Base-by-base conservation (phyloP, 2,888 invertebrate genomes). In the Perdita meconis region DNA sequence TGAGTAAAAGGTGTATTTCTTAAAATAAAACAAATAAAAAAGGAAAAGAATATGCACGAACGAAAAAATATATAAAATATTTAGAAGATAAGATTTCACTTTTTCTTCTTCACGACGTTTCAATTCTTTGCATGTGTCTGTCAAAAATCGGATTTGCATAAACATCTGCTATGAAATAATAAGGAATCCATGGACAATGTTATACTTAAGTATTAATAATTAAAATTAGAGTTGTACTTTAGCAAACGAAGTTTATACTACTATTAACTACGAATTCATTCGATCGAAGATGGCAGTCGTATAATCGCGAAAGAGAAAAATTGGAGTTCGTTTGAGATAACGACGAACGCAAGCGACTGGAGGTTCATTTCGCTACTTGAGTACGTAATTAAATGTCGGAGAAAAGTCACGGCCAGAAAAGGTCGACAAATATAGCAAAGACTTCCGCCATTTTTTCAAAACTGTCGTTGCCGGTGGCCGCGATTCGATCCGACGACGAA, bases 401-500 rank as follows among this genome's bases (percentile, higher is more conserved):
- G 53, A 59, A 30, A 47, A 30, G 30, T 12, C 13, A 19, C n/a
- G n/a, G n/a, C n/a, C n/a, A 44, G 44, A 19, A 44, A 44, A 44
- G 19, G 19, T 24, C 40, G 24, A 10, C 22, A 34, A 60, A 55
- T 59, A 53, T 53, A 4, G 36, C n/a, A 12, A 26, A 44, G 22
- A 44, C 34, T 13, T 42, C 24, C 38, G 38, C 38, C 8, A 30
- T n/a, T 60, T 56, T 34, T 50, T 59, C 34, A 30, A 19, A 44
- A 57, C n/a, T 10, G 44, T 34, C 13, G 51, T 40, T 38, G 36
- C 16, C 10, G 40, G 47, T 6, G 26, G 6, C 24, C 24, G 34
- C 50, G 47, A 73, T 76, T 73, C 56, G 60, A 80, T 80, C 61
- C 22, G 19, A n/a, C 65, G 30, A 22, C 19, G 51, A 36, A 38